A percentile compares a stretch with the other conserved stretches of the same genome.
Conservation (phyloP, 2,113 vertebrate species). For the Rattus rattus region DNA sequence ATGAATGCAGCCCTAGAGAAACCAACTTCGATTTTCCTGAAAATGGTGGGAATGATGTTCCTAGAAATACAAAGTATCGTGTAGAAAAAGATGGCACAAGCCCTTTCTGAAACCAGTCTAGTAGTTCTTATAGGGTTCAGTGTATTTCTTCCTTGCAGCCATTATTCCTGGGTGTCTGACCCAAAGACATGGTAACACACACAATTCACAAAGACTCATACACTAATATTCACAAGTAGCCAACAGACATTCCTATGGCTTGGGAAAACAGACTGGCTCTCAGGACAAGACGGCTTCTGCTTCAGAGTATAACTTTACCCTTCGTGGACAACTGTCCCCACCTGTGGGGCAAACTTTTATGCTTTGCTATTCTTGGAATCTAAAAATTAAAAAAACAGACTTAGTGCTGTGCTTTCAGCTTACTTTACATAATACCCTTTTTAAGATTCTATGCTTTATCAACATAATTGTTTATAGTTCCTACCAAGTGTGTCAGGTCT, state of each 20-base stretch:
- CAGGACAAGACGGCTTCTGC: not conserved
- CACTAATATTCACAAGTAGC: not conserved
- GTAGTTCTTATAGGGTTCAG: not conserved
- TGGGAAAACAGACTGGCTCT: not conserved
- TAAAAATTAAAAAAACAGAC: not conserved
- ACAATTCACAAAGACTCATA: not conserved
- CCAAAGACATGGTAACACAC: conserved; percentile 14
- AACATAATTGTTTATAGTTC: not conserved
- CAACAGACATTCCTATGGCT: not conserved
- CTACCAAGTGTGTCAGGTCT: not conserved
- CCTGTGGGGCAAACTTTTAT: not conserved
- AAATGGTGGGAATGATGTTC: not conserved
- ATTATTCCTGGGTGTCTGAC: not conserved
- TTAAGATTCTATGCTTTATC: not conserved
- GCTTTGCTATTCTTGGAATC: not conserved
- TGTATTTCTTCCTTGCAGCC: not conserved
- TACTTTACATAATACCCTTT: not conserved
- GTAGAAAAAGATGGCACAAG: not conserved
- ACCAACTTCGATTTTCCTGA: not conserved
- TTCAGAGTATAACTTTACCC: not conserved
- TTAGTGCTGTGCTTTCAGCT: not conserved
- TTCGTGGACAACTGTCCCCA: not conserved
- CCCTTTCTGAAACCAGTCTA: not conserved
- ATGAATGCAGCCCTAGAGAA: not conserved
- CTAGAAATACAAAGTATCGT: not conserved